A percentile compares a stretch with the other conserved stretches of the same genome.
These are phyloP conservation scores for Cheracebus regulus DNA, from an alignment of 2,797 vertebrate species.

Conservation along the genomic window DNA sequence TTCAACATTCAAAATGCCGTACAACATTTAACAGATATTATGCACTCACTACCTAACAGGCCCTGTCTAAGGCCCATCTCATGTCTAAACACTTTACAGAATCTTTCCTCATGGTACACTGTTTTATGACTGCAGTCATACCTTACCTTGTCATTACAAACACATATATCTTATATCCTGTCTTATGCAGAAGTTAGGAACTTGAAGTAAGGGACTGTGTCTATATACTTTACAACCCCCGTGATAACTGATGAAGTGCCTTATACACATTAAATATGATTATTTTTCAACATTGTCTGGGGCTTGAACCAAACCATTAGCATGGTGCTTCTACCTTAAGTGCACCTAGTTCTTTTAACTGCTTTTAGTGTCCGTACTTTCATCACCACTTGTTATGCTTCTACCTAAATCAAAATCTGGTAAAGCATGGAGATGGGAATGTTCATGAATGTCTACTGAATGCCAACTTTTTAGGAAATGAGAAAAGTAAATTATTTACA, in stretches of 20 bases:
- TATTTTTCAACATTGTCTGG: not conserved
- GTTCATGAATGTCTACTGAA: not conserved
- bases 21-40: not conserved
- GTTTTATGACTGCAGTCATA: not conserved
- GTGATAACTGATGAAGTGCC: not conserved
- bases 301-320: constrained; percentile 9
- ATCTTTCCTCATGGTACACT: not conserved
- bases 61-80: not conserved
- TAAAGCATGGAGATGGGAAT: not conserved
- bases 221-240: not conserved
- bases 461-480: not conserved
- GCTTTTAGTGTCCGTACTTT: not conserved
- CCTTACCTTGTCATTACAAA: not conserved
- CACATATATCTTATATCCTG: not conserved
- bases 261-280: not conserved
- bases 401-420: not conserved
- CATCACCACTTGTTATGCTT: not conserved
- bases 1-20: not conserved
- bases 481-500: constrained; percentile 20
- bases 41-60: not conserved
- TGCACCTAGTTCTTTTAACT: not conserved
- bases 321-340: not conserved
- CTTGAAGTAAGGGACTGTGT: not conserved
- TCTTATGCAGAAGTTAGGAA: not conserved
- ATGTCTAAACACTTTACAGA: not conserved